A percentile compares a stretch with the other conserved stretches of the same genome.
Conservation (phyloP, 2,888 invertebrate genomes). For the Hyposoter didymator region DNA sequence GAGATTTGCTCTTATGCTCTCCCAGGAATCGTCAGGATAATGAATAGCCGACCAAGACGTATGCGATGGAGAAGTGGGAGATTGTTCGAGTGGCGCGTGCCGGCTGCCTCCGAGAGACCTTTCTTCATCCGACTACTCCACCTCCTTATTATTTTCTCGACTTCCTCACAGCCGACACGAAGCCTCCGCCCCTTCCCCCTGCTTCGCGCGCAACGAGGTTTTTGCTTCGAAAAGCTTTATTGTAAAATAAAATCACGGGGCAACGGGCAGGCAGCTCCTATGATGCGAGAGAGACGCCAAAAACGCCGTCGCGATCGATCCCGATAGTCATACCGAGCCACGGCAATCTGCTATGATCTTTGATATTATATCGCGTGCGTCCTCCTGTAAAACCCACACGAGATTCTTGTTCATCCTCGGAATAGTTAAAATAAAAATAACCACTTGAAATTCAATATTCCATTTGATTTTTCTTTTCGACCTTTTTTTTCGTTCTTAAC, state of each 20-base stretch:
- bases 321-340: conserved; percentile 22
- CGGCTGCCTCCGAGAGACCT: conserved; percentile 69
- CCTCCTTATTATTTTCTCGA: conserved; percentile 53
- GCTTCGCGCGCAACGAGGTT: neutral
- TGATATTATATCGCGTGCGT: conserved; percentile 48
- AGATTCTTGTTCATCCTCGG: neutral
- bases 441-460: neutral
- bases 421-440: conserved; percentile 41
- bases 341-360: neutral
- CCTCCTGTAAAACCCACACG: conserved; percentile 7
- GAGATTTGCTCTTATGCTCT: conserved; percentile 52
- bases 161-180: conserved; percentile 40
- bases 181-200: neutral
- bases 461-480: neutral
- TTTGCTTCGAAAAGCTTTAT: conserved; percentile 24
- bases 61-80: conserved; percentile 32
- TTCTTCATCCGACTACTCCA: conserved; percentile 22
- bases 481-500: neutral
- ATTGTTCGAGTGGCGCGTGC: conserved; percentile 81
- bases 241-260: conserved; percentile 31
- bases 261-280: neutral
- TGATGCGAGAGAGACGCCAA: neutral
- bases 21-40: conserved; percentile 70
- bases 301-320: neutral
- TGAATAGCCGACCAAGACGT: conserved; percentile 71